These are phyloP conservation scores for Willisornis vidua DNA, from an alignment of 2,113 vertebrate species.

Conservation along the genomic window DNA sequence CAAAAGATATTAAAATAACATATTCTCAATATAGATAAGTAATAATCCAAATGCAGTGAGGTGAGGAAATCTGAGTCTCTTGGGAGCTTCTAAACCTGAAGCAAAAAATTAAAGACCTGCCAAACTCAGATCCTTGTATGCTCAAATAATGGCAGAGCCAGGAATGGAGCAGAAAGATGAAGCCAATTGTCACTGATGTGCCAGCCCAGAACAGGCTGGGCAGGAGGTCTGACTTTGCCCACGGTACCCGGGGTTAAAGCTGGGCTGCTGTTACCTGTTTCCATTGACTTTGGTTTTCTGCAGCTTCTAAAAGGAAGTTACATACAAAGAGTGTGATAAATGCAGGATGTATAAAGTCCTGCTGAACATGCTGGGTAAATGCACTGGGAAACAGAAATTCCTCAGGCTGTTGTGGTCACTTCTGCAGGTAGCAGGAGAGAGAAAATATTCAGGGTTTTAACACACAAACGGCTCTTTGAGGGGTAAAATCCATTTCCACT, in stretches of 20 bases:
- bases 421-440: background rate
- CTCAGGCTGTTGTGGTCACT: background rate
- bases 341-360: background rate
- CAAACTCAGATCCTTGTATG: background rate
- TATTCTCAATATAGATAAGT: conserved; percentile 23
- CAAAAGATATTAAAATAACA: conserved; percentile 35
- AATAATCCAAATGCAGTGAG: conserved; percentile 28
- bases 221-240: background rate
- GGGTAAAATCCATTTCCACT: background rate
- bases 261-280: background rate
- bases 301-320: background rate
- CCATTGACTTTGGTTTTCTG: background rate
- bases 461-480: background rate
- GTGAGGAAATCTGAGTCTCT: conserved; percentile 20
- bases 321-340: background rate
- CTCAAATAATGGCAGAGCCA: background rate
- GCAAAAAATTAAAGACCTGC: background rate
- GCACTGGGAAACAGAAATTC: background rate
- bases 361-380: background rate
- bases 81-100: conserved; percentile 33
- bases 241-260: background rate
- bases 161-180: background rate
- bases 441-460: background rate
- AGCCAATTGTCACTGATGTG: background rate
- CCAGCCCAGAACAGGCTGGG: background rate